Evolutionary conservation across 2,888 invertebrate genomes (phyloP).

Genomic region (Cephus sareptanus): DNA sequence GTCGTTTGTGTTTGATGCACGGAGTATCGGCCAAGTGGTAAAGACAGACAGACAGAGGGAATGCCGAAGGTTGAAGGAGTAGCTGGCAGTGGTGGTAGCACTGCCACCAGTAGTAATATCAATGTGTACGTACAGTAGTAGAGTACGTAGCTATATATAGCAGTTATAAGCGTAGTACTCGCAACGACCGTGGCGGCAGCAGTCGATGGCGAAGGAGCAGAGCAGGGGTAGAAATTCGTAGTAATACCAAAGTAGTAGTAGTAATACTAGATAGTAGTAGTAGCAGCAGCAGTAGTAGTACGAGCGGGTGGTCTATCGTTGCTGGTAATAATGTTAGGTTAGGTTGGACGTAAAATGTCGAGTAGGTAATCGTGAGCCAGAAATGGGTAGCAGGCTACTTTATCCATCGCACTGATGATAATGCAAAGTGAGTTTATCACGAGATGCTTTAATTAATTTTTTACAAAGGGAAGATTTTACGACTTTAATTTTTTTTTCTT

Average conservation of each 20-base stretch:
- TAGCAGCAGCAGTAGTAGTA: neutral
- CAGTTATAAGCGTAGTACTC: conserved; percentile 2
- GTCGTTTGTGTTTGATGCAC: neutral
- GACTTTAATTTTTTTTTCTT: neutral
- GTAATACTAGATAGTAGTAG: neutral
- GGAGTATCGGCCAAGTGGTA: conserved; percentile 8
- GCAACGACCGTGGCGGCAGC: neutral
- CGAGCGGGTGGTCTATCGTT: neutral
- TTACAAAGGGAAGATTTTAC: neutral
- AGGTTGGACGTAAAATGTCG: conserved; percentile 19
- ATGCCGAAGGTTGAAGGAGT: neutral
- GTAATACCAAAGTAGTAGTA: neutral
- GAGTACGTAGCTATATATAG: neutral
- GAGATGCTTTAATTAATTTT: neutral
- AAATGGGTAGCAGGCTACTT: conserved; percentile 9
- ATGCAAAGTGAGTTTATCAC: neutral
- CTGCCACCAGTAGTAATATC: neutral
- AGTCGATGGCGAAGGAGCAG: neutral
- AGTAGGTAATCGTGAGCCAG: conserved; percentile 14
- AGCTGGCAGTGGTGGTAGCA: neutral
- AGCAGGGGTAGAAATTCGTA: neutral
- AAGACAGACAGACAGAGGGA: neutral
- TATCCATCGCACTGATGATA: neutral
- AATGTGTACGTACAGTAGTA: neutral
- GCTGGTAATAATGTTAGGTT: conserved; percentile 13